Evolutionary conservation across 1,140 invertebrate genomes (phyloP).

Genomic region (Xylocopa sonorina): DNA sequence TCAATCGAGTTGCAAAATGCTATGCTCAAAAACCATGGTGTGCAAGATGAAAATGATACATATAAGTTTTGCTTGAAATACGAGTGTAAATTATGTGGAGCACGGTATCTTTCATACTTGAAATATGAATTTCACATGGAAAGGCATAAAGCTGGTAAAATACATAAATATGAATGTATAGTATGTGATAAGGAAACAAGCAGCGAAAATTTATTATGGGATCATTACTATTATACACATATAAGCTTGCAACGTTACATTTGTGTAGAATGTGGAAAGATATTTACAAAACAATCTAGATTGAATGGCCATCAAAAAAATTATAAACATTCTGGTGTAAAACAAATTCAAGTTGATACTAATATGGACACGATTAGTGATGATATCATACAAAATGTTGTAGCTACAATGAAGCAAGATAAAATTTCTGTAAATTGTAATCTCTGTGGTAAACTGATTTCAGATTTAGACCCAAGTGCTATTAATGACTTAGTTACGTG

Average conservation of each 20-base stretch:
- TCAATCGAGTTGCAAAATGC: neutral
- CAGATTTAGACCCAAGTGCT: constrained; percentile 53
- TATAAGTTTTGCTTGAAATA: constrained; percentile 46
- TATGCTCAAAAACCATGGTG: neutral
- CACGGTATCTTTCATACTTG: constrained; percentile 47
- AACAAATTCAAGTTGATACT: constrained; percentile 38
- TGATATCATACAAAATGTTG: constrained; percentile 23
- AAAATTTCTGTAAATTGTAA: constrained; percentile 49
- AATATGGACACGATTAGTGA: constrained; percentile 11
- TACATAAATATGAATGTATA: constrained; percentile 57
- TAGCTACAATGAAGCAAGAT: constrained; percentile 18
- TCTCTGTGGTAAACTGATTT: constrained; percentile 61
- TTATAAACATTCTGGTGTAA: constrained; percentile 46
- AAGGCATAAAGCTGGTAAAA: constrained; percentile 59
- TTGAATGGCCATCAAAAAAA: constrained; percentile 57
- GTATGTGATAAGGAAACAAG: constrained; percentile 60
- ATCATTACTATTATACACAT: constrained; percentile 63
- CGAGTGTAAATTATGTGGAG: constrained; percentile 58
- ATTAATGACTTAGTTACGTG: constrained; percentile 62
- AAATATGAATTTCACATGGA: constrained; percentile 69
- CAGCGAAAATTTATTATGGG: constrained; percentile 64
- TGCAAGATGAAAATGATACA: constrained; percentile 22
- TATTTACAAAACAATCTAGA: constrained; percentile 48
- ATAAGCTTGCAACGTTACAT: constrained; percentile 52
- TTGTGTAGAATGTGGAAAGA: constrained; percentile 57